Evolutionary conservation across 2,888 invertebrate genomes (phyloP).

Genomic region (Hydrotaea cyrtoneurina): DNA sequence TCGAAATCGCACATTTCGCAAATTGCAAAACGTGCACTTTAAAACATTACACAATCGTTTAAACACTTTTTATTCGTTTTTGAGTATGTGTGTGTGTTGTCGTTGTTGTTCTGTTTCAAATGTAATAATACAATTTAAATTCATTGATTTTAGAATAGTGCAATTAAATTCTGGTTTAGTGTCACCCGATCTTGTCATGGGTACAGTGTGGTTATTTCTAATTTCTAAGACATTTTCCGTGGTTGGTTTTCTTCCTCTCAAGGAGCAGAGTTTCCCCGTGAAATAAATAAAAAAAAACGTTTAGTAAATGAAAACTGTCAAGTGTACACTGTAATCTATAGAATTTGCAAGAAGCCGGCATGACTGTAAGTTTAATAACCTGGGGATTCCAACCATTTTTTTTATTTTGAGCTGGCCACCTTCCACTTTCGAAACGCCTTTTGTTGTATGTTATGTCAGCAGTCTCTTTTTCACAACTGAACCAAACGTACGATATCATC

Average conservation of each 20-base stretch:
- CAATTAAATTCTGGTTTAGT: neutral
- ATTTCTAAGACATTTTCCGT: neutral
- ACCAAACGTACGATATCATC: neutral
- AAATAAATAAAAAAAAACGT: too few relatives aligned
- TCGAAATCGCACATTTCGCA: neutral
- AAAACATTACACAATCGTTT: neutral
- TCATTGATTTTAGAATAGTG: neutral
- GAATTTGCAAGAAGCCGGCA: too few relatives aligned
- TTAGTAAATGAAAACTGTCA: too few relatives aligned
- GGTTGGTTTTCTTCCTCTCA: too few relatives aligned
- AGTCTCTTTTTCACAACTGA: neutral
- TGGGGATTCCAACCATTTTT: too few relatives aligned
- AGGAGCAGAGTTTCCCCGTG: too few relatives aligned
- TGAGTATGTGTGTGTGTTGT: neutral
- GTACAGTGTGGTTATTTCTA: neutral
- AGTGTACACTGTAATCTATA: too few relatives aligned
- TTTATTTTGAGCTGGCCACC: too few relatives aligned
- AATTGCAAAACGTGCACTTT: neutral
- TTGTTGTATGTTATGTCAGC: too few relatives aligned
- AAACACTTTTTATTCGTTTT: neutral
- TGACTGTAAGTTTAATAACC: too few relatives aligned
- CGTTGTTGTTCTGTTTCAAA: neutral
- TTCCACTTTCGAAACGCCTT: too few relatives aligned
- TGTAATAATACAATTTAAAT: neutral
- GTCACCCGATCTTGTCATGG: neutral